Evolutionary conservation across 2,797 vertebrate species (phyloP).

Genomic region (Anguilla pacifica): DNA sequence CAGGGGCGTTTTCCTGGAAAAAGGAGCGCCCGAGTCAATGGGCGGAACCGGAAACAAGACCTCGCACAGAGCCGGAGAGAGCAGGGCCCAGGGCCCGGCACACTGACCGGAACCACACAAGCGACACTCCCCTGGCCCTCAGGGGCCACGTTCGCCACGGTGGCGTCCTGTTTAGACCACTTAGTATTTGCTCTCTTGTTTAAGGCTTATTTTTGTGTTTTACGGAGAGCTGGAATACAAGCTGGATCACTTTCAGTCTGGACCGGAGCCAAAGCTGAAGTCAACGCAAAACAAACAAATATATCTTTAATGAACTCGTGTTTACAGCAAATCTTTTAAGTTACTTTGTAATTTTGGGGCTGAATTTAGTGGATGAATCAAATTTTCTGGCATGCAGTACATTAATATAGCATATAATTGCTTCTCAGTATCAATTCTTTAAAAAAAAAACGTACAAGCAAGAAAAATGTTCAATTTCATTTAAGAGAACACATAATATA

Average conservation of each 20-base stretch:
- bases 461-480: neutral
- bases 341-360: neutral
- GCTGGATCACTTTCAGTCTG: neutral
- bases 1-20: conserved; percentile 78
- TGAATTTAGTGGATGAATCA: neutral
- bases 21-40: neutral
- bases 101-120: neutral
- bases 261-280: neutral
- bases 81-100: too few species aligned
- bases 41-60: neutral
- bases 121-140: neutral
- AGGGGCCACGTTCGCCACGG: neutral
- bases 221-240: neutral
- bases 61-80: neutral
- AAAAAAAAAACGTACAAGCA: neutral
- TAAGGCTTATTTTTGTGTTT: neutral
- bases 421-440: neutral
- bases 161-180: conserved; percentile 31
- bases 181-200: conserved; percentile 73
- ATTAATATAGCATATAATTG: neutral
- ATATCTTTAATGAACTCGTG: neutral
- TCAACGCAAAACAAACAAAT: neutral
- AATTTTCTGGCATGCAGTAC: neutral
- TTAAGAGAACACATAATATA: conserved; percentile 1
- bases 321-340: neutral